Evolutionary conservation across 2,888 invertebrate species (phyloP).

Genomic region (Cheiracanthium punctorium): DNA sequence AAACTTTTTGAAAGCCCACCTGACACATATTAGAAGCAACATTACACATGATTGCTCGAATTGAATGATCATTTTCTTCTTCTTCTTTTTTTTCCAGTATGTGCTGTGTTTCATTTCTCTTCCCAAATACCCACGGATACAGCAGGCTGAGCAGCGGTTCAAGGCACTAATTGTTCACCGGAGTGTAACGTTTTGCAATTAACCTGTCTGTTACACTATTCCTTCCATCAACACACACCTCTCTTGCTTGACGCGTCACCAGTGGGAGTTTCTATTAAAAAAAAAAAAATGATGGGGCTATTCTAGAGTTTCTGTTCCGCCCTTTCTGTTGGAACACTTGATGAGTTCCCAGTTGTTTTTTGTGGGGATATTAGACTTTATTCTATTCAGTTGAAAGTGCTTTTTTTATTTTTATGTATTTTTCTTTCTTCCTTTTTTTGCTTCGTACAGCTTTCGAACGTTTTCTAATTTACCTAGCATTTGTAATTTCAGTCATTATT

Average conservation of each 20-base stretch:
- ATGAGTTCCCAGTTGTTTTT: not conserved
- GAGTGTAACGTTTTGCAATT: slow-evolving; percentile 48
- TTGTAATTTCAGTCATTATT: not conserved
- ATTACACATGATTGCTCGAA: slow-evolving; percentile 23
- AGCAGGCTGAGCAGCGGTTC: slow-evolving; percentile 16
- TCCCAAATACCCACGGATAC: not conserved
- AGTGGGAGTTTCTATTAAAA: not conserved
- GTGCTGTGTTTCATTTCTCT: not conserved
- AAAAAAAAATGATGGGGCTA: not conserved
- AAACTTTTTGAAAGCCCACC: not conserved
- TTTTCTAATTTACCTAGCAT: not conserved
- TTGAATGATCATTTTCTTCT: not conserved
- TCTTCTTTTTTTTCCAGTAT: not conserved
- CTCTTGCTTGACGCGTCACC: not conserved
- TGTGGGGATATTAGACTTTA: not conserved
- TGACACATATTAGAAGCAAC: not conserved
- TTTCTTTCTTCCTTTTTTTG: not conserved
- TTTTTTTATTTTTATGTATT: not conserved
- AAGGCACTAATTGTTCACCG: slow-evolving; percentile 53
- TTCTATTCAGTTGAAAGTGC: not conserved
- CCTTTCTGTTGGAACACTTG: not conserved
- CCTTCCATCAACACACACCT: not conserved
- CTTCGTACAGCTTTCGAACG: not conserved
- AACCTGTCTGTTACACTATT: slow-evolving; percentile 25
- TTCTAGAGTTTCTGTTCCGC: not conserved